A percentile compares a stretch with the other conserved stretches of the same genome.
phyloP scores from a whole-genome alignment of 2,113 vertebrate species.

The Cyphomyrus discorhynchus region DNA sequence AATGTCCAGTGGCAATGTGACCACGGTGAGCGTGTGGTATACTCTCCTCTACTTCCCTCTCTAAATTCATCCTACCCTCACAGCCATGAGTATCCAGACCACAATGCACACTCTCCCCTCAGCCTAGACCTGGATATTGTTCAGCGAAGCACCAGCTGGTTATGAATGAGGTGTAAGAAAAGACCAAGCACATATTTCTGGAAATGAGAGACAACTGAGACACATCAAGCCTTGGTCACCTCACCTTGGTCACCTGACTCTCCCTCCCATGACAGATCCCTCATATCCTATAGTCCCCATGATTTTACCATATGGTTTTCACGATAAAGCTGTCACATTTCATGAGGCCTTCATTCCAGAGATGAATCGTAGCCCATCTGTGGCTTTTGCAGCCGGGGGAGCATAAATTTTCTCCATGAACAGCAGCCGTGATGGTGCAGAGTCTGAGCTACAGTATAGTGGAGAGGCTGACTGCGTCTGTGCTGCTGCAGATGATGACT shows the following conservation, averaged over 20 bases:
- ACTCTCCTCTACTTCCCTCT: background rate
- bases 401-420: background rate
- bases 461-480: background rate
- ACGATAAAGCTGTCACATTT: background rate
- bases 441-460: background rate
- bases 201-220: background rate
- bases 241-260: background rate
- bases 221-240: background rate
- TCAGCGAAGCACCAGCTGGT: background rate
- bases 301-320: background rate
- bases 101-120: background rate
- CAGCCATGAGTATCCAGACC: background rate
- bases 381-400: background rate
- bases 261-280: background rate
- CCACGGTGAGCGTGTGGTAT: constrained; percentile 71
- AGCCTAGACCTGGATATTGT: background rate
- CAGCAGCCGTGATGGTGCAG: background rate
- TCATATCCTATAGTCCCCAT: background rate
- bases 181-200: background rate
- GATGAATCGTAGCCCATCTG: background rate
- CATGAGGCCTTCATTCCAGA: background rate
- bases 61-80: background rate
- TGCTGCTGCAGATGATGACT: constrained; percentile 78
- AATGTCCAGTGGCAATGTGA: constrained; percentile 98
- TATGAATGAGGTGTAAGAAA: background rate